A percentile compares a stretch with the other conserved stretches of the same genome.
Evolutionary conservation across 1,140 invertebrate genomes (phyloP).

Genomic region (Neuroterus valhalla): DNA sequence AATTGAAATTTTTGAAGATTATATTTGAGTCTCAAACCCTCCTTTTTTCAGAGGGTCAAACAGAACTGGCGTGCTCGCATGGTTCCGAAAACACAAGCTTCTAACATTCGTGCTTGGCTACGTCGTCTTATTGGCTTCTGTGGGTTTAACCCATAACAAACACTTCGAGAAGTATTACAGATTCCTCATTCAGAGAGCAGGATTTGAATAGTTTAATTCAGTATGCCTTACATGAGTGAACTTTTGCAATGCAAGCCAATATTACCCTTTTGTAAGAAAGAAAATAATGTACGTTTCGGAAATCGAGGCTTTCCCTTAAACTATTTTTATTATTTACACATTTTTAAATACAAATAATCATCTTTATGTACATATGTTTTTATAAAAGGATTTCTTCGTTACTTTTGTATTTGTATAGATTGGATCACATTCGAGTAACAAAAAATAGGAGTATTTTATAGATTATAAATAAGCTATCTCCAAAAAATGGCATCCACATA

Average conservation of each 20-base stretch:
- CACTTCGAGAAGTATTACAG: constrained; percentile 72
- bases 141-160: constrained; percentile 72
- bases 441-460: not conserved
- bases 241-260: constrained; percentile 26
- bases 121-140: constrained; percentile 70
- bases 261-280: constrained; percentile 14
- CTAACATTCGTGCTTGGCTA: constrained; percentile 73
- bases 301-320: not conserved
- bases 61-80: constrained; percentile 62
- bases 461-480: too few relatives aligned
- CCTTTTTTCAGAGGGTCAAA: constrained; percentile 58
- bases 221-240: constrained; percentile 13
- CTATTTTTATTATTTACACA: constrained; percentile 10
- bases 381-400: not conserved
- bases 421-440: too few relatives aligned
- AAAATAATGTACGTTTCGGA: constrained; percentile 26
- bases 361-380: constrained; percentile 21
- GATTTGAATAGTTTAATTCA: constrained; percentile 57
- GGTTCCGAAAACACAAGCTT: constrained; percentile 73
- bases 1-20: constrained; percentile 11
- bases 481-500: too few relatives aligned
- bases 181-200: constrained; percentile 69
- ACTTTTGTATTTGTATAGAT: too few relatives aligned
- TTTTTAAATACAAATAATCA: constrained; percentile 9
- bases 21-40: constrained; percentile 21